These are phyloP conservation scores for Micromys minutus DNA, from an alignment of 2,113 vertebrate species.

Conservation along the genomic window DNA sequence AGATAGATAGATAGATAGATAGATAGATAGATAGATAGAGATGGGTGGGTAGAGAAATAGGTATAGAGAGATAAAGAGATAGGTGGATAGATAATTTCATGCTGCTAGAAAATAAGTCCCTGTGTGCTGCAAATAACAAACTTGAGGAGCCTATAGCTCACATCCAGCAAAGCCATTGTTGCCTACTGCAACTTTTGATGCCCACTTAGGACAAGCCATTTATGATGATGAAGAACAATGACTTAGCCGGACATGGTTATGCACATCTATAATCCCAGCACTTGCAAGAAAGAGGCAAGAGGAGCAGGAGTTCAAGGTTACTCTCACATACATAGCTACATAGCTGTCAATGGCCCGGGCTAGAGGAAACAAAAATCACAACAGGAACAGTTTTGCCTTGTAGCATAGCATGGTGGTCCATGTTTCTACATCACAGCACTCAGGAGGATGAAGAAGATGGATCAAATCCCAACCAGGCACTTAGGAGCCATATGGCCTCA, in stretches of 20 bases:
- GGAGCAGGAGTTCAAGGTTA: neutral
- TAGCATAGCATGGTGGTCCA: neutral
- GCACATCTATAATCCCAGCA: neutral
- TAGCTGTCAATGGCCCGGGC: neutral
- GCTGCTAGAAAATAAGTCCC: neutral
- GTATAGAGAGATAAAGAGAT: no score
- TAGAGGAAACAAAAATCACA: neutral
- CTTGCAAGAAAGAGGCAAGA: neutral
- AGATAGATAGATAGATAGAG: no score
- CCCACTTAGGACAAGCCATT: neutral
- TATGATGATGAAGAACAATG: neutral
- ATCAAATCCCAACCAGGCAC: neutral
- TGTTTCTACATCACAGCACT: neutral
- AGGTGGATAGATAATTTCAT: neutral
- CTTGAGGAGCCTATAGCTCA: neutral
- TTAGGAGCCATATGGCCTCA: conserved; percentile 11
- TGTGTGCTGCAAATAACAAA: conserved; percentile 24
- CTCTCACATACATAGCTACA: no score
- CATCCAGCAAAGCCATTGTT: neutral
- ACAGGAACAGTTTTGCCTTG: neutral
- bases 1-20: no score
- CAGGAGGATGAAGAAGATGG: neutral
- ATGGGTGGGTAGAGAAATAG: neutral
- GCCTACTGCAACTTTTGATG: neutral
- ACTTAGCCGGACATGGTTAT: neutral